These are phyloP conservation scores for Philereme vetulata DNA, from an alignment of 2,888 invertebrate species.

Conservation along the genomic window DNA sequence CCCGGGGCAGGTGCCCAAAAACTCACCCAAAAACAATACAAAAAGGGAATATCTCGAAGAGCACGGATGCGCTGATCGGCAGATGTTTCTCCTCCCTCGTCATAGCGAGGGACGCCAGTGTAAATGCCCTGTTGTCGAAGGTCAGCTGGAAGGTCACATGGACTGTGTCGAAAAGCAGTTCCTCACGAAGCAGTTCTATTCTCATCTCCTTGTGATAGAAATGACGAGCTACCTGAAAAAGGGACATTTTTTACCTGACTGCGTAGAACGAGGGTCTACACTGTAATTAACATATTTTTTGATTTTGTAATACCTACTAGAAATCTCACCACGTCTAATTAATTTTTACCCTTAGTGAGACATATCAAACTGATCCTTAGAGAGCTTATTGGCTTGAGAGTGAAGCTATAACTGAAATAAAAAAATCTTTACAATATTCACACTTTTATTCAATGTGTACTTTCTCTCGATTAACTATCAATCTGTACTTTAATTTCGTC, in stretches of 20 bases:
- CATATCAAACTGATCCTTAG: no score
- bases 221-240: slow-evolving; percentile 90
- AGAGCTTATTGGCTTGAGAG: no score
- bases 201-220: slow-evolving; percentile 98
- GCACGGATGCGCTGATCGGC: slow-evolving; percentile 93
- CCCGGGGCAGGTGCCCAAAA: neutral
- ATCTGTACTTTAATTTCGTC: neutral
- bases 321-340: no score
- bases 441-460: neutral
- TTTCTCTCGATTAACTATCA: no score
- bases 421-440: no score
- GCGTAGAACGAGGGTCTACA: neutral
- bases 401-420: no score
- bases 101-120: slow-evolving; percentile 92
- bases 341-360: no score
- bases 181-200: slow-evolving; percentile 94
- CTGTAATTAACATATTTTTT: no score
- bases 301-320: no score
- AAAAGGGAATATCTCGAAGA: slow-evolving; percentile 99
- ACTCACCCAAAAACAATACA: slow-evolving; percentile 97
- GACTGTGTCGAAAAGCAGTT: slow-evolving; percentile 93
- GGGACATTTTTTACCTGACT: neutral
- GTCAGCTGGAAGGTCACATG: slow-evolving; percentile 97
- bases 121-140: slow-evolving; percentile 97
- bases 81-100: slow-evolving; percentile 94